These are phyloP conservation scores for Halictus rubicundus DNA, from an alignment of 1,140 invertebrate species.

Conservation along the genomic window DNA sequence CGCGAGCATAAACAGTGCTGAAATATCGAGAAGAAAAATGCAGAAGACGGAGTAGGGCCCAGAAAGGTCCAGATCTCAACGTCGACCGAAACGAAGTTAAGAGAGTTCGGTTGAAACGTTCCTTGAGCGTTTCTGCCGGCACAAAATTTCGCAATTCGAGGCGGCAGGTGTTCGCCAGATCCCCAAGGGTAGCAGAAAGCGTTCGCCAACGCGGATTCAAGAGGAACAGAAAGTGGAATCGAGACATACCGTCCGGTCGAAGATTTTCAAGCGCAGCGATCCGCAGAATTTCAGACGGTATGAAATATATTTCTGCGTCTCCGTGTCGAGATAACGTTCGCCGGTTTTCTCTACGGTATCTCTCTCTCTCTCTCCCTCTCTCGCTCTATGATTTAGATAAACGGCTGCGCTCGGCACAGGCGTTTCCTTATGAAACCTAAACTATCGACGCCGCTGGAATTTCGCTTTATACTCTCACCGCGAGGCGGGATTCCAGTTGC, in stretches of 20 bases:
- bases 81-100: too few relatives aligned
- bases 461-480: conserved; percentile 41
- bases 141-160: background rate
- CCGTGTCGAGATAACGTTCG: conserved; percentile 21
- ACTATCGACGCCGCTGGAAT: conserved; percentile 49
- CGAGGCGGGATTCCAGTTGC: conserved; percentile 35
- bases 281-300: conserved; percentile 25
- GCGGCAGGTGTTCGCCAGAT: background rate
- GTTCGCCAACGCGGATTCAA: conserved; percentile 16
- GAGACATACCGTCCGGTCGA: background rate
- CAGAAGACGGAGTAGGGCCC: too few relatives aligned
- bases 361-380: too few relatives aligned
- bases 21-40: too few relatives aligned
- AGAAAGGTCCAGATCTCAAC: too few relatives aligned
- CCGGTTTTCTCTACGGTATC: conserved; percentile 39
- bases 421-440: conserved; percentile 52
- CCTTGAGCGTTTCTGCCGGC: too few relatives aligned
- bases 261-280: conserved; percentile 28
- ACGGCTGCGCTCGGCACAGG: conserved; percentile 17
- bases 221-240: background rate
- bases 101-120: too few relatives aligned
- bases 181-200: background rate
- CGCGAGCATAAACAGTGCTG: too few relatives aligned
- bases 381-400: conserved; percentile 55
- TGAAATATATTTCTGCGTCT: conserved; percentile 26